Conservation (phyloP, 2,797 vertebrate species). For the Falco naumanni region DNA sequence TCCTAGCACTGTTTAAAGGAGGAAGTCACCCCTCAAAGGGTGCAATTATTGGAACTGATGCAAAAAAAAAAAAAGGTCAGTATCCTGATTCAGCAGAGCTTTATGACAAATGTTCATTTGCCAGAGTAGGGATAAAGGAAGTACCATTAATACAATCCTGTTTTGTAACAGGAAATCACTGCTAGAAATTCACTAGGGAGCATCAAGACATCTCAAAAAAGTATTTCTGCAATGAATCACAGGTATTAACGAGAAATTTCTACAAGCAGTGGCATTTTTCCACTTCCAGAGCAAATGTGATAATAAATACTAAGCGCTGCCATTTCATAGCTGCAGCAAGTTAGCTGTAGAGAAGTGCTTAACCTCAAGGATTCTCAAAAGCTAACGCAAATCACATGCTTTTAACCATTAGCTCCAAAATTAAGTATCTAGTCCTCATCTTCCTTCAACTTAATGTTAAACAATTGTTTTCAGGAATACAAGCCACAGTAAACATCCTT, state of each 20-base stretch:
- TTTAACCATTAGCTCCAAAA: constrained; percentile 17
- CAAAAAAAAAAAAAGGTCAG: constrained; percentile 49
- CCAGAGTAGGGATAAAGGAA: constrained; percentile 37
- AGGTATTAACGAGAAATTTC: constrained; percentile 15
- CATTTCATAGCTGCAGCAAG: neutral
- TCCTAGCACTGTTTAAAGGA: neutral
- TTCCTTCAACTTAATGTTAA: neutral
- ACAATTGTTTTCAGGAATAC: neutral
- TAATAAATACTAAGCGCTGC: neutral
- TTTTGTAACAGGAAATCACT: neutral
- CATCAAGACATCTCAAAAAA: constrained; percentile 1
- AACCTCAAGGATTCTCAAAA: neutral
- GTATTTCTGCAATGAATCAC: constrained; percentile 32
- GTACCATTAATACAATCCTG: neutral
- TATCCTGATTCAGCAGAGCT: constrained; percentile 16
- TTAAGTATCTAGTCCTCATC: neutral
- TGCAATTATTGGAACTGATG: constrained; percentile 29
- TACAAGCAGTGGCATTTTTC: neutral
- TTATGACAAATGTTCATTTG: constrained; percentile 33
- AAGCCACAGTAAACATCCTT: neutral
- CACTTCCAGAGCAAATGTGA: neutral
- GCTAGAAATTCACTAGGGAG: constrained; percentile 41
- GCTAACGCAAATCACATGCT: neutral
- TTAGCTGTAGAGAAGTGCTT: neutral
- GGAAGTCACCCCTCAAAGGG: constrained; percentile 10